A percentile compares a stretch with the other conserved stretches of the same genome.
Conservation (phyloP, 23 tunicate genomes). For the Styela clava region DNA sequence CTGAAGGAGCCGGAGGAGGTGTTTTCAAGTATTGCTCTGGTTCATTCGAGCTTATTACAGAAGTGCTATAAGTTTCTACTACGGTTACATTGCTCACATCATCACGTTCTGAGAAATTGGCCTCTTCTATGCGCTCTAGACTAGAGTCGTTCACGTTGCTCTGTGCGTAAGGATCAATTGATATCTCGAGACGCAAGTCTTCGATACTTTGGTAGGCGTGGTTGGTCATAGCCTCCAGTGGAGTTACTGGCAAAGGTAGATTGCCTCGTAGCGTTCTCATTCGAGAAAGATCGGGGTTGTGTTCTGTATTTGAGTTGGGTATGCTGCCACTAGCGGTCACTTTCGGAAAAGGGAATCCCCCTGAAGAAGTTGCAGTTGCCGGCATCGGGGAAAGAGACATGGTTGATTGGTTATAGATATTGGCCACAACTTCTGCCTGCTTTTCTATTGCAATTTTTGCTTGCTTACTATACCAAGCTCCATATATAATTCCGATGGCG, state of each 20-base stretch:
- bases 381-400: background rate
- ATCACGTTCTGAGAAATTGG: background rate
- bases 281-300: background rate
- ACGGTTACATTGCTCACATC: background rate
- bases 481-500: background rate
- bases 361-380: background rate
- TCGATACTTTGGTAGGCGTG: background rate
- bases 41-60: background rate
- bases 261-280: background rate
- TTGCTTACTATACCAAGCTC: background rate
- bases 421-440: background rate
- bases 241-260: background rate
- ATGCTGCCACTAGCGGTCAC: background rate
- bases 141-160: background rate
- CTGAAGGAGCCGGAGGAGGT: background rate
- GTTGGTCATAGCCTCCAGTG: background rate
- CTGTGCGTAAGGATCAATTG: background rate
- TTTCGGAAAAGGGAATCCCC: background rate
- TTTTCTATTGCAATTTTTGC: background rate
- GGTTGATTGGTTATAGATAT: background rate
- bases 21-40: background rate
- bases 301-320: background rate
- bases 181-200: background rate
- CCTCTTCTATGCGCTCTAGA: background rate
- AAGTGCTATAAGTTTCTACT: background rate